Evolutionary conservation across 2,797 vertebrate species (phyloP).

Genomic region (Schizothorax lantsangensis): DNA sequence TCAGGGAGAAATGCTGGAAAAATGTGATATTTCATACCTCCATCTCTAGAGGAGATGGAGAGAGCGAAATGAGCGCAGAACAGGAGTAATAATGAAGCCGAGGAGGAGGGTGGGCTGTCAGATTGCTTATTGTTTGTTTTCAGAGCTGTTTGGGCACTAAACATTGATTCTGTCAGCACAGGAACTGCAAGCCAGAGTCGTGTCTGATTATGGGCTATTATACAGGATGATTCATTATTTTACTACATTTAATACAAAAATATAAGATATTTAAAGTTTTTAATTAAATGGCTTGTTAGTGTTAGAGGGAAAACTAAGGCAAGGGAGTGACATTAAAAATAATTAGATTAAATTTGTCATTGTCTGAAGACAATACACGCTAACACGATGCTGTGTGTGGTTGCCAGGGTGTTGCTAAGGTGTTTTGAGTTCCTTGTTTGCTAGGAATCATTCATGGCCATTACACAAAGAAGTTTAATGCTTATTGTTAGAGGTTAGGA

Average conservation of each 20-base stretch:
- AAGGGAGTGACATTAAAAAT: neutral
- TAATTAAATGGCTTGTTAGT: neutral
- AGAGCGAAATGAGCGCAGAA: slow-evolving; percentile 57
- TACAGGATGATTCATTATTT: slow-evolving; percentile 37
- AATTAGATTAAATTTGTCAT: neutral
- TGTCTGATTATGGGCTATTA: slow-evolving; percentile 52
- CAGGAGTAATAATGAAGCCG: slow-evolving; percentile 72
- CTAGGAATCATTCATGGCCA: neutral
- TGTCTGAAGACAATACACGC: neutral
- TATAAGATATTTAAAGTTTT: slow-evolving; percentile 7
- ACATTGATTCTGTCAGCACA: slow-evolving; percentile 53
- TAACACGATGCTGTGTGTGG: neutral
- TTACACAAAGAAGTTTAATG: neutral
- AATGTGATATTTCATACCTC: slow-evolving; percentile 86
- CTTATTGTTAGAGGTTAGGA: slow-evolving; percentile 4
- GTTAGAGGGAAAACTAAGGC: neutral
- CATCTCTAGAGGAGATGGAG: slow-evolving; percentile 77
- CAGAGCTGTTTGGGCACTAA: slow-evolving; percentile 70
- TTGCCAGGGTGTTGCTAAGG: neutral
- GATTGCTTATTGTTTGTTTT: slow-evolving; percentile 64
- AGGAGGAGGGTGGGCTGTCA: slow-evolving; percentile 61
- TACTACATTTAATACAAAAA: neutral
- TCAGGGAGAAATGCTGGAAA: slow-evolving; percentile 83
- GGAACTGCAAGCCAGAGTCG: slow-evolving; percentile 48
- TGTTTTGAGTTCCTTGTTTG: neutral